phyloP scores from a whole-genome alignment of 2,797 vertebrate genomes.

The Acanthurus tractus region DNA sequence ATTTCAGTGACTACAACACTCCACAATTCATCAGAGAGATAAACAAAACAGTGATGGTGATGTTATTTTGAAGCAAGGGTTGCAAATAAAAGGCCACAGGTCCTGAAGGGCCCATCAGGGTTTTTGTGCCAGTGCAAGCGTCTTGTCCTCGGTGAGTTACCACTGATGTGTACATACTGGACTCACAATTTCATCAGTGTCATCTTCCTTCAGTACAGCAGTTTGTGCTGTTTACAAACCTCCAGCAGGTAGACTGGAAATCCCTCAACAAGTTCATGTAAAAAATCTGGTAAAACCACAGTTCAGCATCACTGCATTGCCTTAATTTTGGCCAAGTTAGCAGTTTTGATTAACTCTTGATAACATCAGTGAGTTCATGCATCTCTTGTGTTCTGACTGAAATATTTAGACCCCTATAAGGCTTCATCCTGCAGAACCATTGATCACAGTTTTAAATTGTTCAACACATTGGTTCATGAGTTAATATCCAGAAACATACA shows the following conservation, averaged over 20 bases:
- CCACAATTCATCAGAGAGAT: background rate
- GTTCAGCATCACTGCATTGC: background rate
- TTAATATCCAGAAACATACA: background rate
- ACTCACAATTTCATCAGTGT: background rate
- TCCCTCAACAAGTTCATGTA: too few species aligned
- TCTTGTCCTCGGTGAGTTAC: background rate
- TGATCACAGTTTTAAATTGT: too few species aligned
- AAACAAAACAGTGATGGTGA: background rate
- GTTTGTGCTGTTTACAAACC: background rate
- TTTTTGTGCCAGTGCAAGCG: background rate
- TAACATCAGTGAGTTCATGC: background rate
- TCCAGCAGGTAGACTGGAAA: constrained; percentile 1
- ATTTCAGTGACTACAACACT: background rate
- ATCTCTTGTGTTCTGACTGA: background rate
- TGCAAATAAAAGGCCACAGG: background rate
- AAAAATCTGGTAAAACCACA: background rate
- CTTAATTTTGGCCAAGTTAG: background rate
- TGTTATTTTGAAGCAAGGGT: background rate
- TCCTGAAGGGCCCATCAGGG: background rate
- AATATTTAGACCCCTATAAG: too few species aligned
- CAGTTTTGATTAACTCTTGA: background rate
- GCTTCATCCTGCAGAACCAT: too few species aligned
- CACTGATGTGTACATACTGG: background rate
- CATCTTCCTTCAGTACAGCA: background rate
- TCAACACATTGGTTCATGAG: too few species aligned